Evolutionary conservation across 2,888 invertebrate genomes (phyloP).

Genomic region (Cinara cedri): DNA sequence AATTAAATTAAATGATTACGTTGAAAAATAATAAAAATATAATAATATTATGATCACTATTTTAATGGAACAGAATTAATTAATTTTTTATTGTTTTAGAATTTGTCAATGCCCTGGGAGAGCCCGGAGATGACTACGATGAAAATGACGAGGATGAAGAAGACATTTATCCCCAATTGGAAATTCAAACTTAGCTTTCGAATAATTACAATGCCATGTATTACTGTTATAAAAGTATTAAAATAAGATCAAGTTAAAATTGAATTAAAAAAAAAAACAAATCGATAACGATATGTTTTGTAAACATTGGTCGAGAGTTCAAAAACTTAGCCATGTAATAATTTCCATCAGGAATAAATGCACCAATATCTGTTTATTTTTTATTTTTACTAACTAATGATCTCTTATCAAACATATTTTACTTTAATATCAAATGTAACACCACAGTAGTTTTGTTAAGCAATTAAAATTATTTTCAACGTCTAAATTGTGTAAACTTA

Average conservation of each 20-base stretch:
- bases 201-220: not conserved
- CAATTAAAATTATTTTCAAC: slow-evolving; percentile 16
- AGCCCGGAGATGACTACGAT: slow-evolving; percentile 67
- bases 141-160: slow-evolving; percentile 59
- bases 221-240: not conserved
- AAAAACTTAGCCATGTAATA: slow-evolving; percentile 20
- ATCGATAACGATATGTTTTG: slow-evolving; percentile 27
- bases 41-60: no score
- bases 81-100: slow-evolving; percentile 65
- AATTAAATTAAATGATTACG: no score
- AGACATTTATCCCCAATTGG: slow-evolving; percentile 48
- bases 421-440: slow-evolving; percentile 20
- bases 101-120: slow-evolving; percentile 83
- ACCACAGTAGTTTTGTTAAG: slow-evolving; percentile 19
- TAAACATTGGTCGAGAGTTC: slow-evolving; percentile 1
- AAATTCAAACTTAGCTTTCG: slow-evolving; percentile 6
- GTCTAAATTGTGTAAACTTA: slow-evolving; percentile 15
- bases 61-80: not conserved
- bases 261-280: not conserved
- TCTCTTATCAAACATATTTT: slow-evolving; percentile 31
- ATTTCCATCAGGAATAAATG: slow-evolving; percentile 36
- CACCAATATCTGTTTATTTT: slow-evolving; percentile 33
- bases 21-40: no score
- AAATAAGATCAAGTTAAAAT: slow-evolving; percentile 8
- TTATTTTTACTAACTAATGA: slow-evolving; percentile 24